Percentiles rank a stretch among this genome's conserved stretches.
Conservation (phyloP, 2,797 vertebrate species). For the Monodelphis domestica region DNA sequence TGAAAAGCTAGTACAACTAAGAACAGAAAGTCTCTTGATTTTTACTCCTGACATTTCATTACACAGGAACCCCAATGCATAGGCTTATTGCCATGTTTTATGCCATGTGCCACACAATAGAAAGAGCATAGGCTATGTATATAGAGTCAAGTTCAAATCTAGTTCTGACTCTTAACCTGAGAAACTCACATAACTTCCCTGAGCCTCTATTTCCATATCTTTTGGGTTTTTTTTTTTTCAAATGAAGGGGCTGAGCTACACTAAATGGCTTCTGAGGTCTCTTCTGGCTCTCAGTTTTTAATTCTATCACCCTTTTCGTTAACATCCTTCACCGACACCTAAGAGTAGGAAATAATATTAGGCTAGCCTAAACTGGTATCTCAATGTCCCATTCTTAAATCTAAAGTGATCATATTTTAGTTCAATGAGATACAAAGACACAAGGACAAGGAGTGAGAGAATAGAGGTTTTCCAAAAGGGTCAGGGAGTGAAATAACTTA, state of each 20-base stretch:
- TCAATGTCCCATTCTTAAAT: not conserved
- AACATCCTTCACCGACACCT: no score
- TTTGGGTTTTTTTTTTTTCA: no score
- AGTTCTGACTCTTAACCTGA: not conserved
- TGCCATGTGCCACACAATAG: no score
- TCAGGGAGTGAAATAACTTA: not conserved
- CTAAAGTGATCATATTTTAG: not conserved
- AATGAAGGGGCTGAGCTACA: not conserved
- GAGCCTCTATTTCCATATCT: not conserved
- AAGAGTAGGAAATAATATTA: not conserved
- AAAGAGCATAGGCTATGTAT: no score
- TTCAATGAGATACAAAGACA: no score
- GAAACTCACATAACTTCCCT: not conserved
- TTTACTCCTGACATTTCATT: no score
- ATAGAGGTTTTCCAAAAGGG: not conserved
- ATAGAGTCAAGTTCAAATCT: no score
- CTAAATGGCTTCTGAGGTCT: not conserved
- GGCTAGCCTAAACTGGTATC: not conserved
- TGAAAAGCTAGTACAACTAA: no score
- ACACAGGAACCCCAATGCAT: no score
- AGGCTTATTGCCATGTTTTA: no score
- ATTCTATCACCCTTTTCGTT: not conserved
- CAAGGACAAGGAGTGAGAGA: not conserved
- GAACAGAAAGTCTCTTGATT: no score
- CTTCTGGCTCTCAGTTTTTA: not conserved